phyloP scores from a whole-genome alignment of 2,888 invertebrate species.

The Dolichopus griseipennis region DNA sequence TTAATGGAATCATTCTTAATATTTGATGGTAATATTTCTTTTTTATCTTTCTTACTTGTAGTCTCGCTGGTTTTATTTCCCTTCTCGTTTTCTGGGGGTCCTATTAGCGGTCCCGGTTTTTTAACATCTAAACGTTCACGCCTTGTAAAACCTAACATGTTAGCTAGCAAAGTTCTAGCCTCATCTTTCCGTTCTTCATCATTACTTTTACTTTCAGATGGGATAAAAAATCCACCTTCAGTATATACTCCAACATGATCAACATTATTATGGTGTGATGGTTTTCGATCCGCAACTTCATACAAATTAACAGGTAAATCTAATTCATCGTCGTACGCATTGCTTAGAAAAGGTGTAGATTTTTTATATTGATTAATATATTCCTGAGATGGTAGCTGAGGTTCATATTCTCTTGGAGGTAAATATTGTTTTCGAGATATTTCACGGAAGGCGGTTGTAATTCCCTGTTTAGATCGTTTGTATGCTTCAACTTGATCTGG shows the following conservation, averaged over 20 bases:
- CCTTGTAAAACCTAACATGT: constrained; percentile 72
- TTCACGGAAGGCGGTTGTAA: constrained; percentile 44
- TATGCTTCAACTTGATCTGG: constrained; percentile 33
- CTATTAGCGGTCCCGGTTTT: constrained; percentile 79
- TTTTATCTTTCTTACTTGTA: constrained; percentile 28
- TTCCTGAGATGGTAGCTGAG: constrained; percentile 10
- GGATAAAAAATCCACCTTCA: constrained; percentile 53
- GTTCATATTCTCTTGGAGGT: background rate
- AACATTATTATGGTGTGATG: constrained; percentile 23
- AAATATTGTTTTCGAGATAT: constrained; percentile 41
- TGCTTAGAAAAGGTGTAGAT: constrained; percentile 23
- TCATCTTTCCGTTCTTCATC: constrained; percentile 35
- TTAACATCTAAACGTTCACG: constrained; percentile 87
- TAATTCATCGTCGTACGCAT: background rate
- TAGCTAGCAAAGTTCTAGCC: constrained; percentile 51
- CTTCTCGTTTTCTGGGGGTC: constrained; percentile 30
- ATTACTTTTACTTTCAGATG: constrained; percentile 34
- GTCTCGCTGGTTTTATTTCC: constrained; percentile 18
- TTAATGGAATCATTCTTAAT: constrained; percentile 34
- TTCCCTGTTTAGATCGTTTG: constrained; percentile 25
- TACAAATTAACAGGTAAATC: constrained; percentile 26
- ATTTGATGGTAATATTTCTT: constrained; percentile 39
- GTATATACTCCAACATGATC: constrained; percentile 46
- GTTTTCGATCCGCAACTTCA: constrained; percentile 24
- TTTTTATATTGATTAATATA: background rate